Conservation (phyloP, 2,888 invertebrate genomes). For the Pandemis heparana region DNA sequence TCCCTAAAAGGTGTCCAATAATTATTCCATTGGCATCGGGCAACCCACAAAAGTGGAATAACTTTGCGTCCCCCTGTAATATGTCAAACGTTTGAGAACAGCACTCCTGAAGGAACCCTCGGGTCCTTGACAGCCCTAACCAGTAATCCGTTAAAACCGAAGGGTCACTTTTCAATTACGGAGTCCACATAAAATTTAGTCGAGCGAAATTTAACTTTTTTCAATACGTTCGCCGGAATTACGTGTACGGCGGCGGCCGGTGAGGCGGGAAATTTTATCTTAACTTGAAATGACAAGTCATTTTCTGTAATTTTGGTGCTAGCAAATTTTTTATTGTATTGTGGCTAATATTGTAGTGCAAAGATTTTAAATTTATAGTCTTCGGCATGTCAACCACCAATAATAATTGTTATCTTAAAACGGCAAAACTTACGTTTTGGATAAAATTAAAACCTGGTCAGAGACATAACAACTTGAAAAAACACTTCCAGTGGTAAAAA, state of each 20-base stretch:
- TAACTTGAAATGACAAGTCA: background rate
- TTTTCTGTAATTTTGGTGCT: background rate
- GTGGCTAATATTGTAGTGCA: background rate
- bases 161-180: constrained; percentile 65
- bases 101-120: constrained; percentile 53
- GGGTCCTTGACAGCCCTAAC: constrained; percentile 73
- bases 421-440: no score
- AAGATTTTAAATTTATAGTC: no score
- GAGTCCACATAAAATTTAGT: constrained; percentile 56
- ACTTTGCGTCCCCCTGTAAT: constrained; percentile 67
- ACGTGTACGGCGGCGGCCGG: constrained; percentile 11
- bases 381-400: background rate
- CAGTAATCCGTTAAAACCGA: constrained; percentile 76
- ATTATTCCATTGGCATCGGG: constrained; percentile 42
- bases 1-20: constrained; percentile 40
- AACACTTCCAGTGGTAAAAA: no score
- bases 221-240: constrained; percentile 44
- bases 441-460: no score
- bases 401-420: background rate
- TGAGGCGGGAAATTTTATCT: constrained; percentile 2
- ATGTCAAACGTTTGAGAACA: constrained; percentile 61
- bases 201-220: constrained; percentile 59
- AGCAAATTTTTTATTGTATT: background rate
- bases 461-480: no score
- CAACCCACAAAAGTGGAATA: constrained; percentile 48